phyloP scores from a whole-genome alignment of 1,140 invertebrate genomes.

The Temnothorax nylanderi region DNA sequence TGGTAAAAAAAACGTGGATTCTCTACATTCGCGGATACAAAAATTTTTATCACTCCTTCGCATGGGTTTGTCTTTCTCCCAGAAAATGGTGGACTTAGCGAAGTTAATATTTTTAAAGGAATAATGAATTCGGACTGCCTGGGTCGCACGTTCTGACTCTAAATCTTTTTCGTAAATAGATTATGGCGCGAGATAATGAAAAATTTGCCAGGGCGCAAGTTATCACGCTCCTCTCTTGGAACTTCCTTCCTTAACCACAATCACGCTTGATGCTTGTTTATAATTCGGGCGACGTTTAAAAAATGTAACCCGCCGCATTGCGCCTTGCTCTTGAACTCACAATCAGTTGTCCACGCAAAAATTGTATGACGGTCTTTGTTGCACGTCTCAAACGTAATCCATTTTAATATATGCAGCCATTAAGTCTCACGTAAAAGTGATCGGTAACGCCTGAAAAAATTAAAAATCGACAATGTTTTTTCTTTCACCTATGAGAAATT shows the following conservation, averaged over 20 bases:
- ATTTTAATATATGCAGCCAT: background rate
- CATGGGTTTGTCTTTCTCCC: slow-evolving; percentile 58
- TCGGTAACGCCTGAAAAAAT: background rate
- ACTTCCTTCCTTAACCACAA: slow-evolving; percentile 31
- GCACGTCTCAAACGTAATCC: background rate
- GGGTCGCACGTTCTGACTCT: slow-evolving; percentile 65
- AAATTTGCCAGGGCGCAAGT: slow-evolving; percentile 70
- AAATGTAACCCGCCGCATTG: background rate
- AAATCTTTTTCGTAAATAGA: slow-evolving; percentile 76
- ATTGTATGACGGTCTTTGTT: no score
- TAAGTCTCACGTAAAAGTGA: background rate
- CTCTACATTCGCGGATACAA: background rate
- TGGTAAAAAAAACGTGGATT: background rate
- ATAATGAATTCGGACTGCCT: slow-evolving; percentile 73
- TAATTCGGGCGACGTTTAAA: slow-evolving; percentile 15
- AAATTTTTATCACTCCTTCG: slow-evolving; percentile 60
- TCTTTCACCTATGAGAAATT: background rate
- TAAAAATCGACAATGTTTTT: slow-evolving; percentile 1
- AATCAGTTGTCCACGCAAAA: background rate
- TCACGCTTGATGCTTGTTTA: slow-evolving; percentile 7
- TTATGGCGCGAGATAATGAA: slow-evolving; percentile 74
- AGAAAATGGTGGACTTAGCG: slow-evolving; percentile 53
- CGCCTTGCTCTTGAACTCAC: no score
- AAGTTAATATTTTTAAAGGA: slow-evolving; percentile 76
- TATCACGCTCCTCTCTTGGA: slow-evolving; percentile 53